phyloP scores from a whole-genome alignment of 2,113 vertebrate genomes.

The Anoura caudifer region DNA sequence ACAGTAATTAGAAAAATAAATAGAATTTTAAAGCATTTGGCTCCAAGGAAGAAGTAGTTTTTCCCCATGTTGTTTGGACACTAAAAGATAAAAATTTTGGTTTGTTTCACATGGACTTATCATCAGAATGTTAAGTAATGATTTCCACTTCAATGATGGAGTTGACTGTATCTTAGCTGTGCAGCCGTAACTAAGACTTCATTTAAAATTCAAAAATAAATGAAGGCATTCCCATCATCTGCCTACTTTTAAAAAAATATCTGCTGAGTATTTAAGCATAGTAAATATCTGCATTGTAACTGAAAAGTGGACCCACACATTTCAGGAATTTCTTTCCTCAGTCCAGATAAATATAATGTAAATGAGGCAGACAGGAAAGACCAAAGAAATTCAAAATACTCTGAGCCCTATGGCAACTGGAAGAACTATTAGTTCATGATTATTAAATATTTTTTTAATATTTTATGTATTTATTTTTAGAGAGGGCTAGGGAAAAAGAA shows the following conservation, averaged over 20 bases:
- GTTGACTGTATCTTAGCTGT: not conserved
- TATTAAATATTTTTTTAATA: not conserved
- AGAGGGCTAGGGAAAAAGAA: no score
- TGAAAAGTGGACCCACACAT: not conserved
- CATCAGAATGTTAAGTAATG: not conserved
- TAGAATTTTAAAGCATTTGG: not conserved
- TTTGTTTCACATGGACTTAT: not conserved
- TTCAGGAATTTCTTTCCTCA: not conserved
- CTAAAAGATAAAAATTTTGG: not conserved
- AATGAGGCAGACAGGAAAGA: not conserved
- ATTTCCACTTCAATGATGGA: not conserved
- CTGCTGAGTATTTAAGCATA: not conserved
- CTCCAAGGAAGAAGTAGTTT: not conserved
- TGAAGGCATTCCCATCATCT: not conserved
- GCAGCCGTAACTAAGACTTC: not conserved
- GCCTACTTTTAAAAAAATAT: not conserved
- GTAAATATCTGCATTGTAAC: not conserved
- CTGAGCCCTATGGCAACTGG: not conserved
- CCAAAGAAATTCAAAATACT: slow-evolving; percentile 4
- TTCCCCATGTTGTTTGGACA: not conserved
- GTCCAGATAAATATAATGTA: not conserved
- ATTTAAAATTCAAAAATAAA: slow-evolving; percentile 3
- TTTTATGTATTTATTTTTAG: no score
- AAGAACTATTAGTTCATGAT: not conserved
- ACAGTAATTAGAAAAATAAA: not conserved